A percentile compares a stretch with the other conserved stretches of the same genome.
These are phyloP conservation scores for Helicoverpa assulta DNA, from an alignment of 2,888 invertebrate genomes.

Conservation along the genomic window DNA sequence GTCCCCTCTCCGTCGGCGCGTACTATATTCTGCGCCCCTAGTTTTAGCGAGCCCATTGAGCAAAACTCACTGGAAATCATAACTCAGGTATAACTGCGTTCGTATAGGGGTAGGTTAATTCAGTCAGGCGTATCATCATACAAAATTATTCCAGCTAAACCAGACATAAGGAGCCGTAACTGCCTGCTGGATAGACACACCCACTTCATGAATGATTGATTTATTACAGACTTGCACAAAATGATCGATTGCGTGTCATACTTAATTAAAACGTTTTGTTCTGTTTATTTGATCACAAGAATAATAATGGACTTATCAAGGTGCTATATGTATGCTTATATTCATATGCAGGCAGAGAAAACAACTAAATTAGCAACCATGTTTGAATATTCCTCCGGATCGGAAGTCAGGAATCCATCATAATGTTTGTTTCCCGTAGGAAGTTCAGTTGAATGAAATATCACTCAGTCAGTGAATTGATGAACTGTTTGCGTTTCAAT, in stretches of 20 bases:
- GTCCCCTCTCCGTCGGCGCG: slow-evolving; percentile 70
- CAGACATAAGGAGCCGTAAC: too few species aligned
- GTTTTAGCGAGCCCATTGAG: slow-evolving; percentile 75
- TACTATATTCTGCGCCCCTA: slow-evolving; percentile 78
- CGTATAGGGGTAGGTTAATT: neutral
- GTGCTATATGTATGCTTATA: too few species aligned
- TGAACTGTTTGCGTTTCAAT: slow-evolving; percentile 20
- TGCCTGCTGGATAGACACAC: too few species aligned
- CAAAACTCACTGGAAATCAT: slow-evolving; percentile 67
- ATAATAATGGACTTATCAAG: too few species aligned
- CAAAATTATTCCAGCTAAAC: too few species aligned
- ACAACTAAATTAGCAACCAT: neutral
- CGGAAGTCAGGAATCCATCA: slow-evolving; percentile 2
- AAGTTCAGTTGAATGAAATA: slow-evolving; percentile 21
- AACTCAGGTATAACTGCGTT: slow-evolving; percentile 44
- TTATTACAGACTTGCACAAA: too few species aligned
- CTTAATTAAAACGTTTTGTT: too few species aligned
- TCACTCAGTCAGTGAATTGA: neutral
- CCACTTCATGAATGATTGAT: too few species aligned
- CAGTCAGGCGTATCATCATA: neutral
- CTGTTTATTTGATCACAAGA: too few species aligned
- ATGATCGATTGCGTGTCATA: too few species aligned
- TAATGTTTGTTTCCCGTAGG: slow-evolving; percentile 24
- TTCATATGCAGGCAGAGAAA: neutral
- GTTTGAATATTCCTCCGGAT: slow-evolving; percentile 25